Evolutionary conservation across 2,888 invertebrate genomes (phyloP).

Genomic region (Bruchidius siliquastri): DNA sequence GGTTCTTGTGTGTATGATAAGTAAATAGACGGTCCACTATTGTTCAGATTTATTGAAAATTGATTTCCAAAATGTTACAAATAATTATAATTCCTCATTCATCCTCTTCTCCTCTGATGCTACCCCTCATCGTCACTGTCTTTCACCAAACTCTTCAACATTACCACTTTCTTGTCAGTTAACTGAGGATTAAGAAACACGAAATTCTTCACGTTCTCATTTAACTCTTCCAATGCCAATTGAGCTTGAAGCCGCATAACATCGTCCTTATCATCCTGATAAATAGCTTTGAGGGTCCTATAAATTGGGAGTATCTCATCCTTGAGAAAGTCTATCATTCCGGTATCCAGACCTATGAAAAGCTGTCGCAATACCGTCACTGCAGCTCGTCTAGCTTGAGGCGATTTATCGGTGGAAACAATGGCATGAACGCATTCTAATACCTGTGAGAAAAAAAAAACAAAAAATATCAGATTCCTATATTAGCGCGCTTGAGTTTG

Average conservation of each 20-base stretch:
- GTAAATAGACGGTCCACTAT: too few species aligned
- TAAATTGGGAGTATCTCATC: slow-evolving; percentile 66
- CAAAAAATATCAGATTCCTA: too few species aligned
- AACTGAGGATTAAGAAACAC: slow-evolving; percentile 50
- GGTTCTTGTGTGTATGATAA: too few species aligned
- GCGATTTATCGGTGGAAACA: slow-evolving; percentile 64
- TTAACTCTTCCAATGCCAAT: slow-evolving; percentile 71
- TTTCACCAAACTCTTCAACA: slow-evolving; percentile 19
- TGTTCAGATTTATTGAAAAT: too few species aligned
- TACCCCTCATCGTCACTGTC: not conserved
- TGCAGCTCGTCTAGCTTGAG: slow-evolving; percentile 74
- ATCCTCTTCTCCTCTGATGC: not conserved
- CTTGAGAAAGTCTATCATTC: slow-evolving; percentile 62
- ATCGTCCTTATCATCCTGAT: slow-evolving; percentile 62
- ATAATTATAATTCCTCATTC: too few species aligned
- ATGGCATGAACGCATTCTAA: slow-evolving; percentile 65
- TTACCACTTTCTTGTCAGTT: slow-evolving; percentile 34
- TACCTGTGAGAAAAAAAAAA: slow-evolving; percentile 53
- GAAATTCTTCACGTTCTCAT: slow-evolving; percentile 60
- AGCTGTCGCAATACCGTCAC: slow-evolving; percentile 71
- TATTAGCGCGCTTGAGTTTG: too few species aligned
- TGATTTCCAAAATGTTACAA: too few species aligned
- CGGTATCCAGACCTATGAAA: slow-evolving; percentile 68
- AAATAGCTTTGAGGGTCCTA: slow-evolving; percentile 61
- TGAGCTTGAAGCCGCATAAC: slow-evolving; percentile 70